Evolutionary conservation across 1,140 invertebrate species (phyloP), one percentile per base, ranked within the genome.

Genomic region (Heliothis subflexa): DNA sequence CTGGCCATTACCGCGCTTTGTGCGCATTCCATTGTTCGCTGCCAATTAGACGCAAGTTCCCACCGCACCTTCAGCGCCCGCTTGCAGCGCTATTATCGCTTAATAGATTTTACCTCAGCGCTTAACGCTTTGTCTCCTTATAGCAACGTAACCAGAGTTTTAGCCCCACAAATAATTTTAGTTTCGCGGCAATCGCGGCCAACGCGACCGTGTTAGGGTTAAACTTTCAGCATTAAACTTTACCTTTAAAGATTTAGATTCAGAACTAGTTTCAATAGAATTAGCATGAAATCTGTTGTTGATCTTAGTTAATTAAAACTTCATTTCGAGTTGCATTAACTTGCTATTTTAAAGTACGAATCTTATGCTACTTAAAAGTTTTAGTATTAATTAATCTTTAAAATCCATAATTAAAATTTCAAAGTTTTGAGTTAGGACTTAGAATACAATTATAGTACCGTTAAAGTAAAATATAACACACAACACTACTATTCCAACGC

Each of bases 51-150:
- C 79, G 68, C 73, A 85, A 84, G 81, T 85, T 85, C 82, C 75
- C 78, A 76, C 76, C 79, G 78, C 83, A 72, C 79, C 81, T 84
- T 72, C 45, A 76, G 79, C 64, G 16, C 81, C 62, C 40, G 62
- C 78, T 75, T 9, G 9, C 5, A 82, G 77, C 40, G 76, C 85
- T 82, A 86, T 87, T 89, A 90, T 90, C 89, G 85, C 85, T 87
- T 87, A 89, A 90, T 90, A 90, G 86, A 90, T 89, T 87, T 85
- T 83, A 80, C 83, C 81, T 85, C 81, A 83, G 81, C 84, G 68
- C 55, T 80, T 71, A n/a, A 9, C 50, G 75, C 84, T 86, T 88
- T 85, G 85, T 83, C 79, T 85, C 71, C 45, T 2, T 21, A 57
- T 57, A 4, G 18, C 55, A 25, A 57, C 55, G 25, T 12, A 57